A percentile compares a stretch with the other conserved stretches of the same genome.
Evolutionary conservation across 2,797 vertebrate species (phyloP).

Genomic region (Gastrophryne carolinensis): DNA sequence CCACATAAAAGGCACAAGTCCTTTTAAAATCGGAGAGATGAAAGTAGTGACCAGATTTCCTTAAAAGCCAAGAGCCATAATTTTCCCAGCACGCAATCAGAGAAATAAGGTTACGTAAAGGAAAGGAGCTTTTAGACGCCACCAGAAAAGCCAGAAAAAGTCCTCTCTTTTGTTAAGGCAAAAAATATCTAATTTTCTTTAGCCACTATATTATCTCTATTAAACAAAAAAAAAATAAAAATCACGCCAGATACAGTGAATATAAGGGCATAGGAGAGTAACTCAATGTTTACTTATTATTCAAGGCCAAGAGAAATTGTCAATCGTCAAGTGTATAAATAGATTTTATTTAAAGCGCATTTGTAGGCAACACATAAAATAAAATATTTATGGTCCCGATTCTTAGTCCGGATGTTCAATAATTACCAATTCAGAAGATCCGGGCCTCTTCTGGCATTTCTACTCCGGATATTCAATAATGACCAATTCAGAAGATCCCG

Average conservation of each 20-base stretch:
- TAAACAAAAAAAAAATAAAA: not conserved
- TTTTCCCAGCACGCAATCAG: constrained; percentile 45
- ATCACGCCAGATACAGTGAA: not conserved
- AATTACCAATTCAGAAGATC: too few species aligned
- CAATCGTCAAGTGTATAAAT: too few species aligned
- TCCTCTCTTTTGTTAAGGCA: constrained; percentile 39
- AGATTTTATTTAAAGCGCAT: too few species aligned
- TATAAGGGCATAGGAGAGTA: too few species aligned
- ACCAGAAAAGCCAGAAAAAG: constrained; percentile 15
- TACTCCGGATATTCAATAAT: too few species aligned
- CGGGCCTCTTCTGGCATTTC: too few species aligned
- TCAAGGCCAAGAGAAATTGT: too few species aligned
- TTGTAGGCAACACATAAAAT: too few species aligned
- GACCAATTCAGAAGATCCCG: too few species aligned
- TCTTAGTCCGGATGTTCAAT: too few species aligned
- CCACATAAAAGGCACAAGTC: constrained; percentile 41
- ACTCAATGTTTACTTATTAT: too few species aligned
- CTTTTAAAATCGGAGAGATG: constrained; percentile 48
- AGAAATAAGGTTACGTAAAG: constrained; percentile 32
- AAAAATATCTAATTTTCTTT: constrained; percentile 20
- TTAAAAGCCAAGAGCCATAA: constrained; percentile 52
- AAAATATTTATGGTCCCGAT: too few species aligned
- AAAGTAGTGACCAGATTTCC: constrained; percentile 40
- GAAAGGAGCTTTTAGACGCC: constrained; percentile 43
- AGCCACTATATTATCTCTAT: constrained; percentile 33